Evolutionary conservation across 64 coral and sea anemone species (phyloP), one percentile per base, ranked within the genome.

Genomic region (Stichodactyla helianthus): DNA sequence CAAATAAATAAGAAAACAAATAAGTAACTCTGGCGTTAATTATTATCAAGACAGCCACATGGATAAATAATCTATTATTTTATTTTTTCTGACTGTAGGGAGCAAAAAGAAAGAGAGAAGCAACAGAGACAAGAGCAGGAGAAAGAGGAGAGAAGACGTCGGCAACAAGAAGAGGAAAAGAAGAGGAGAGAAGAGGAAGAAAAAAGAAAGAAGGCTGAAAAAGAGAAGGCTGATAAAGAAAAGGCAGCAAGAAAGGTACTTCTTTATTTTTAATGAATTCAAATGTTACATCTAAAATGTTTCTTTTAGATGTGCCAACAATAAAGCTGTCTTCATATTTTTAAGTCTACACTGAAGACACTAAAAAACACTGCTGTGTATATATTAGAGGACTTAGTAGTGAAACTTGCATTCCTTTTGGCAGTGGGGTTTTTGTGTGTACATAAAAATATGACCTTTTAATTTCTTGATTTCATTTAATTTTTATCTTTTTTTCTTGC

Each of bases 101-200:
- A 99, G 62, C 97, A 95, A 92, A 99, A 95, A 51, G 97, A 99
- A n/a, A 93, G 97, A 28, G 97, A 99, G 88, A 94, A 87, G 82
- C 90, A 92, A 25, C 97, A 99, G 18, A 92, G 89, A 57, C 70
- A 90, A 6, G 97, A 99, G 23, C 90, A 90, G 62, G 97, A 99
- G 57, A 94, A 91, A 62, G 97, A 99, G 54, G 93, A 94, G 82
- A 94, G 86, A 86, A 83, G 91, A 70, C 85, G 82, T 12, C 83
- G 91, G 19, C 97, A 99, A 71, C 90, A 88, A 51, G 97, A 99
- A 55, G 97, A 99, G 85, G 97, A 99, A 54, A 94, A 90, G 54
- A 92, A 92, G 52, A 86, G 93, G 57, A 94, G 85, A 77, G 93
- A 99, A 51, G 97, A 99, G 64, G 97, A 99, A 79, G 90, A 95